phyloP scores from a whole-genome alignment of 2,888 invertebrate species.

The Branchellion lobata region DNA sequence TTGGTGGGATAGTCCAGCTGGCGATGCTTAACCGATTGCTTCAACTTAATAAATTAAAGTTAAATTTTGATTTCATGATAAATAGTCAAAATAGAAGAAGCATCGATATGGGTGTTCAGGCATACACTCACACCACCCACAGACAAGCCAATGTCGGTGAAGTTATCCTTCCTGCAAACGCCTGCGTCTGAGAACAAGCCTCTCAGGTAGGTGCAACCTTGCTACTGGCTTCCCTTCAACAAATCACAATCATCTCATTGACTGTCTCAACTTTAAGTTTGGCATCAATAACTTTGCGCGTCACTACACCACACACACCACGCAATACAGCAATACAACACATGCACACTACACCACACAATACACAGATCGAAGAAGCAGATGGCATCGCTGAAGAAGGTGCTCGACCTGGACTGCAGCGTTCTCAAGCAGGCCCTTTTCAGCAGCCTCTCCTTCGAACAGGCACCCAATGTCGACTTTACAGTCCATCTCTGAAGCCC shows the following conservation, averaged over 20 bases:
- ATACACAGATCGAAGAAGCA: slow-evolving; percentile 39
- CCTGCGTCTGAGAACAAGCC: slow-evolving; percentile 26
- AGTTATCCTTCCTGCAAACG: slow-evolving; percentile 24
- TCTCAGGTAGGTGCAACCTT: slow-evolving; percentile 26
- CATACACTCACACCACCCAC: background rate
- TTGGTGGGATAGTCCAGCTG: slow-evolving; percentile 8
- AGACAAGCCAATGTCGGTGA: slow-evolving; percentile 40
- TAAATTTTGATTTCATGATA: background rate
- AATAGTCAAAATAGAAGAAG: too few species aligned
- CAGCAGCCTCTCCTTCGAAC: background rate
- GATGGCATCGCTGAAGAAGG: slow-evolving; percentile 24
- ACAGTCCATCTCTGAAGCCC: slow-evolving; percentile 33
- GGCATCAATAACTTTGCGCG: too few species aligned
- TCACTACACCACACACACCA: too few species aligned
- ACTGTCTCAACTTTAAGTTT: too few species aligned
- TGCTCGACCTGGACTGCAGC: slow-evolving; percentile 13
- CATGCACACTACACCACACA: background rate
- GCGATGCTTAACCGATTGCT: background rate
- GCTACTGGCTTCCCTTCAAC: too few species aligned
- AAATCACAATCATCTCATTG: too few species aligned
- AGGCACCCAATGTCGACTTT: slow-evolving; percentile 24
- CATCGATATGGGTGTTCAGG: too few species aligned
- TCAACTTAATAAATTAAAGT: background rate
- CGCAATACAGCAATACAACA: too few species aligned
- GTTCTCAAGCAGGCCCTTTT: slow-evolving; percentile 32